Base-by-base conservation (phyloP, 2,113 vertebrate genomes). In the Oxygymnocypris stewartii region DNA sequence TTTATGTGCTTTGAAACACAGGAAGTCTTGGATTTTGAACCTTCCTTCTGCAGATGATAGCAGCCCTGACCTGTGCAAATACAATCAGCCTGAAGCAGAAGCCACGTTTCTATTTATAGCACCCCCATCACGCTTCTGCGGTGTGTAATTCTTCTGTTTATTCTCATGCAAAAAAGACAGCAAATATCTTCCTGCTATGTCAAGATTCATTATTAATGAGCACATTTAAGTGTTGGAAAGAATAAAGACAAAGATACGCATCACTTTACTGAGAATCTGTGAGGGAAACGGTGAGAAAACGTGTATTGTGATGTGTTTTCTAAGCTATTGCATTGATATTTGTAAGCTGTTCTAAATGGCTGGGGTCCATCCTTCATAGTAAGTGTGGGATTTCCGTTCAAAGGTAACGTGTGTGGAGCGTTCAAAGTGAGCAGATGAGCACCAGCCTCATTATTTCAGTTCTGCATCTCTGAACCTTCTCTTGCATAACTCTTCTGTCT, bases 101-200 rank as follows among this genome's bases (percentile, higher is more conserved):
- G 83, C 79, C 86, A 78, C 40, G 18, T 80, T 89, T 89, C 93
- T 94, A 95, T 95, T 94, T 93, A 92, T 95, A 94, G 93, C 71
- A 28, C 14, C 51, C 28, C 18, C 86, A 89, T 86, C 90, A 92
- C 18, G 86, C 88, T 92, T 92, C 90, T 61, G 84, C 88, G 88
- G 84, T 92, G 93, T 91, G 90, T 91, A 91, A 94, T 93, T 93
- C 91, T 90, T 86, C 87, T 93, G 92, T 93, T 94, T 92, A 93
- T 93, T 93, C 92, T 93, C 78, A 69, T 76, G 79, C 85, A 93
- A 87, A 54, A 88, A 86, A 84, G 88, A 84, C 83, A 88, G 37
- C 83, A 83, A 90, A 90, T 88, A 90, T 90, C 82, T 87, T 85
- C 76, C 87, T 92, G 78, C 88, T 90, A 85, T 91, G 90, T 93